Base-by-base conservation (phyloP, 2,113 vertebrate species). In the Archocentrus centrarchus region DNA sequence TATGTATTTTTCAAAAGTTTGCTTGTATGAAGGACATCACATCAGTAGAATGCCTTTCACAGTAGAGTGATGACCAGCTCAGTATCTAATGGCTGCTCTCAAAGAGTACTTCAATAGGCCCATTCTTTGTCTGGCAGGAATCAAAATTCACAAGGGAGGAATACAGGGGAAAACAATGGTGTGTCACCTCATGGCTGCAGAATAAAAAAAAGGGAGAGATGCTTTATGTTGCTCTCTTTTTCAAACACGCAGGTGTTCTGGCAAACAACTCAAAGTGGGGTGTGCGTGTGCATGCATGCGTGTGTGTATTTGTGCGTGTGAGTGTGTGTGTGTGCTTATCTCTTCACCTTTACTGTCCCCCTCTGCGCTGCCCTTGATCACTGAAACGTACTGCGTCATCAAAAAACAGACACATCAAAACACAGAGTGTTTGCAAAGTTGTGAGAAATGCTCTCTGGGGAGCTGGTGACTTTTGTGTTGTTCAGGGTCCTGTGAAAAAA, bases 211-310 rank as follows among this genome's bases (percentile, higher is more conserved):
- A 91, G 35, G 35, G 81, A 91, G 88, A 83, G 80, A 87, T 64
- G 87, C 89, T 93, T 94, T 93, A 92, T 94, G 84, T 81, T 76
- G 82, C 77, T 90, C 83, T 62, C 80, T 88, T 89, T 94, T 92
- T 94, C 91, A 94, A 93, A 91, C 30, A 77, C 81, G 88, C 93
- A 95, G 94, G 94, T 95, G 93, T 92, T 91, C 89, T 92, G 94
- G 93, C 94, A 93, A 88, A 86, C 88, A 75, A 88, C 89, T 88
- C 89, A 93, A 92, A 94, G 15, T 81, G 50, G 15, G 44, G 24
- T 32, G 77, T 41, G 81, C 60, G 58, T 62, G 81, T 39, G 62
- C 44, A 7, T 79, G 39, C n/a, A 75, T 37, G 79, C 62, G 64
- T 30, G 85, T 4, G 30, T 30, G 30, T 30, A 30, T 30, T 30